A percentile compares a stretch with the other conserved stretches of the same genome.
Conservation (phyloP, 2,797 vertebrate genomes). For the Onychomys torridus region DNA sequence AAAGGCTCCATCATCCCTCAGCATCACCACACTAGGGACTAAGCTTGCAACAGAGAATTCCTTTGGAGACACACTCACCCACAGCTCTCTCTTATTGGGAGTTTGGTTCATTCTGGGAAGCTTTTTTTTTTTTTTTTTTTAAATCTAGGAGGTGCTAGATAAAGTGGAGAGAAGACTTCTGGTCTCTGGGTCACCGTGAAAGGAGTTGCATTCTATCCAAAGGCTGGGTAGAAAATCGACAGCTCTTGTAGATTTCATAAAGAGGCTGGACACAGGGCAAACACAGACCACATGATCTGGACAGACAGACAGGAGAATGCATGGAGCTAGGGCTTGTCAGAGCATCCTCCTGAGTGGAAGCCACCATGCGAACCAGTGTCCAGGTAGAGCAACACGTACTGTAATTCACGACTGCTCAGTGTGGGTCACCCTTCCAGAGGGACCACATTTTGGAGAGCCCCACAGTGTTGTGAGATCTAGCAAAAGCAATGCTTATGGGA, state of each 20-base stretch:
- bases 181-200: not conserved
- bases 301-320: not conserved
- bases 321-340: not conserved
- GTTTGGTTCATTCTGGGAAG: not conserved
- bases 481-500: not conserved
- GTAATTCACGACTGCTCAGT: not conserved
- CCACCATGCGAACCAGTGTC: not conserved
- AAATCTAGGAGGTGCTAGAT: not conserved
- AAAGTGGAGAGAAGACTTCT: not conserved
- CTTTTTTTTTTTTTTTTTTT: not conserved
- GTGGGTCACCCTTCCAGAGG: not conserved
- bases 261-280: not conserved
- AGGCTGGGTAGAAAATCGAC: not conserved
- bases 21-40: not conserved
- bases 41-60: not conserved
- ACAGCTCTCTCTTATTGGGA: not conserved
- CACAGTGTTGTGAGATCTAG: not conserved
- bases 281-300: not conserved
- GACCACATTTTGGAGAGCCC: not conserved
- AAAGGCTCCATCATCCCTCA: not conserved
- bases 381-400: not conserved
- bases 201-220: not conserved
- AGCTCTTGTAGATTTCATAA: not conserved
- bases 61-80: not conserved
- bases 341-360: not conserved